These are phyloP conservation scores for Spodoptera frugiperda DNA, from an alignment of 1,140 invertebrate genomes.

Conservation along the genomic window DNA sequence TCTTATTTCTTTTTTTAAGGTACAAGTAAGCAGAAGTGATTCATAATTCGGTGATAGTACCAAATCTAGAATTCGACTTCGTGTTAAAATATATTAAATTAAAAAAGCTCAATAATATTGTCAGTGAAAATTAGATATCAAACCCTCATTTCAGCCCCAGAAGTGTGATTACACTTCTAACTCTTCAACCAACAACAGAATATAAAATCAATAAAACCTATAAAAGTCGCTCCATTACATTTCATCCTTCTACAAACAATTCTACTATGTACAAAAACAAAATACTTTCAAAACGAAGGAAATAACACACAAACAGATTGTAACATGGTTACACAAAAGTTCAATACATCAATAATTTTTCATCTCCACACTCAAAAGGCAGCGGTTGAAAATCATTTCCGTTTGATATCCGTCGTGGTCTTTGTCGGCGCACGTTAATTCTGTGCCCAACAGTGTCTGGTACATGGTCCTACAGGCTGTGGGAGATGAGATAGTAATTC, in stretches of 20 bases:
- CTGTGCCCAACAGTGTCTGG: background rate
- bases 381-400: slow-evolving; percentile 22
- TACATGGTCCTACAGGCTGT: background rate
- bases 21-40: no score
- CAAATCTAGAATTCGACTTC: no score
- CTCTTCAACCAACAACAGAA: no score
- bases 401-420: background rate
- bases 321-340: slow-evolving; percentile 9
- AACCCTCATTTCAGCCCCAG: no score
- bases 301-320: slow-evolving; percentile 1
- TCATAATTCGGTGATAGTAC: no score
- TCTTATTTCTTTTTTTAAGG: no score
- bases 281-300: background rate
- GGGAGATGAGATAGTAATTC: background rate
- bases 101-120: no score
- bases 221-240: no score
- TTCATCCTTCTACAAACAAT: background rate
- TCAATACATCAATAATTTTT: slow-evolving; percentile 29
- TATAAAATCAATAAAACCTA: no score
- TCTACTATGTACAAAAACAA: background rate
- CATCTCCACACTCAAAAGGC: slow-evolving; percentile 28
- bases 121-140: no score
- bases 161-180: no score
- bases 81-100: no score
- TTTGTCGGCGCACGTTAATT: background rate